Percentiles rank a stretch among this genome's conserved stretches.
These are phyloP conservation scores for Siniperca scherzeri DNA, from an alignment of 2,797 vertebrate species.

Conservation along the genomic window DNA sequence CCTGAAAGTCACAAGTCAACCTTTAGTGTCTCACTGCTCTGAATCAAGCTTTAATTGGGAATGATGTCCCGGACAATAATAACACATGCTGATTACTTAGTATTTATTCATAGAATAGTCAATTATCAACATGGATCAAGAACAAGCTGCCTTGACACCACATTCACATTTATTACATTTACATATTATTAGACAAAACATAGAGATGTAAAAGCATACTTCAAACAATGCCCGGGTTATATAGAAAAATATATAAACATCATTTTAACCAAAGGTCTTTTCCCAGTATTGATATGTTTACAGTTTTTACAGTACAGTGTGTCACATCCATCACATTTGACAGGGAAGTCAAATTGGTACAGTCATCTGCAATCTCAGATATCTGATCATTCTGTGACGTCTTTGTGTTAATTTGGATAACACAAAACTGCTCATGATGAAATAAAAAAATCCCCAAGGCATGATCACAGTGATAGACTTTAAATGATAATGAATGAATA, in stretches of 20 bases:
- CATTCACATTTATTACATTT: neutral
- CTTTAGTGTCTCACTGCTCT: neutral
- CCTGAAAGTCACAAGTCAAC: neutral
- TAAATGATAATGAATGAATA: neutral
- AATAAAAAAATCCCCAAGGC: neutral
- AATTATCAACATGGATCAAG: neutral
- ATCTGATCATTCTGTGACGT: neutral
- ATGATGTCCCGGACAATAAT: neutral
- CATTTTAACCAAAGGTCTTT: neutral
- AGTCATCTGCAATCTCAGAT: neutral
- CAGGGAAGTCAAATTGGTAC: neutral
- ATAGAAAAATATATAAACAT: neutral
- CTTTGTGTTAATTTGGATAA: neutral
- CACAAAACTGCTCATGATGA: neutral
- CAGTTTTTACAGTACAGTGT: too few species aligned
- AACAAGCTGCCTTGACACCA: neutral
- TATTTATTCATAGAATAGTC: neutral
- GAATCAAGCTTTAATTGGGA: neutral
- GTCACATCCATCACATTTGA: neutral
- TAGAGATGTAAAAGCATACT: neutral
- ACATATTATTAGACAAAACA: neutral
- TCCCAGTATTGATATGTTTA: neutral
- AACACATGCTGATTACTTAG: neutral
- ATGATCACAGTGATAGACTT: neutral
- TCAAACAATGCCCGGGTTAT: neutral